Base-by-base conservation (phyloP, 1,140 invertebrate genomes). In the Nephotettix cincticeps region DNA sequence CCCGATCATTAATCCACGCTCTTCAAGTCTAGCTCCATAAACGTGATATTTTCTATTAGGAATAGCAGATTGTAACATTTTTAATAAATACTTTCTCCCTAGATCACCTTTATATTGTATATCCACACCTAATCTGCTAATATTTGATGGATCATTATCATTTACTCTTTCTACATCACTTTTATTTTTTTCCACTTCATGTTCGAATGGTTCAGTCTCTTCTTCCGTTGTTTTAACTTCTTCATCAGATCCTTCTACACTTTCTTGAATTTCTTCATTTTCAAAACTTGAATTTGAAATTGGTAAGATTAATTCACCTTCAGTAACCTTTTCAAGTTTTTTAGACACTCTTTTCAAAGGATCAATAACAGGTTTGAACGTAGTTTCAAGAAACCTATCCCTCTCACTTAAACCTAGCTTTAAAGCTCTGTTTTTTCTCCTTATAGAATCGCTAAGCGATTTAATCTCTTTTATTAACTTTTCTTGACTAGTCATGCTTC, bases 401-500 rank as follows among this genome's bases (percentile, higher is more conserved):
- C 70, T 32, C 1, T 45, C 66, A 25, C 68, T 36, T 56, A 32
- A 70, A 19, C 70, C 65, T 27, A 70, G 68, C 32, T 63, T 67
- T 36, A 75, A 58, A 17, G 64, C 47, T 28, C 70, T 64, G 28
- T 73, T 51, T 30, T 73, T 71, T 63, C 71, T 71, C 9, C 63
- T 29, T 4, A 73, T 29, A 1, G 32, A 43, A 43, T 66, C 43
- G 21, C 25, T 66, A 11, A 66, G 30, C 30, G 32, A 23, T 4
- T 43, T 66, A 36, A 66, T 4, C 36, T 66, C 32, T 36, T 43
- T 66, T 66, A 43, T 36, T 30, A 43, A 23, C 19, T 43, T 45
- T 66, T 45, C 43, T 36, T 43, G 32, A 19, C 30, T 51, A 21
- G n/a, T 14, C 64, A 36, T 21, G 64, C 27, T 66, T 36, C 29